Base-by-base conservation (phyloP, 35 echinoderm and acorn worm species). In the Stichopus chloronotus region DNA sequence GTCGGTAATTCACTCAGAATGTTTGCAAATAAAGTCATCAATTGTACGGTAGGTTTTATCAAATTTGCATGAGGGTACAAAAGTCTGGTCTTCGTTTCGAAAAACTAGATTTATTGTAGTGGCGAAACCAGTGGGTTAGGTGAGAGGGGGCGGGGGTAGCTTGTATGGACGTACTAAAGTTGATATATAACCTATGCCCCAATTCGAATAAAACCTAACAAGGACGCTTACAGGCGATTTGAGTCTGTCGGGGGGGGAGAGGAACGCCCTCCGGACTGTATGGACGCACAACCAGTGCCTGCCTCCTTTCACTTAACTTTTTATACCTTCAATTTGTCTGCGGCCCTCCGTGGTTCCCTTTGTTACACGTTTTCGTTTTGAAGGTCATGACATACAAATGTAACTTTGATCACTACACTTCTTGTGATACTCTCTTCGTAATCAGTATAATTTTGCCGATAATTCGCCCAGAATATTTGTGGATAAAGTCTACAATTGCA, bases 11-110 rank as follows among this genome's bases (percentile, higher is more conserved):
- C 30, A 43, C 30, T 43, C 30, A 43, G 30, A 43, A 43, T 71
- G 65, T 71, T 71, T 71, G 65, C 65, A 71, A 71, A 71, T 71
- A 71, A 71, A 71, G 11, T 71, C 65, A 71, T 71, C 65, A 71
- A 71, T 71, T 71, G 65, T 71, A 71, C 65, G 65, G n/a, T 71
- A 71, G 65, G 30, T 43, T 43, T 43, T 43, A 43, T 43, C 30
- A 43, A 43, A 43, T 43, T 43, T 43, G 30, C 30, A 71, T 71
- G 65, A 71, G 65, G 65, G 65, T 71, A 71, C 65, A 71, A 71
- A 71, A 14, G 65, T 71, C 11, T 71, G 65, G 65, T 71, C 65
- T 71, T 71, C 65, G 65, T 71, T 71, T 71, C 4, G 65, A 71
- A 71, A 71, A 71, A 71, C 4, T 71, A 71, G 65, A 71, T 71